phyloP scores from a whole-genome alignment of 2,113 vertebrate species.

The Petrocephalus zakoni region DNA sequence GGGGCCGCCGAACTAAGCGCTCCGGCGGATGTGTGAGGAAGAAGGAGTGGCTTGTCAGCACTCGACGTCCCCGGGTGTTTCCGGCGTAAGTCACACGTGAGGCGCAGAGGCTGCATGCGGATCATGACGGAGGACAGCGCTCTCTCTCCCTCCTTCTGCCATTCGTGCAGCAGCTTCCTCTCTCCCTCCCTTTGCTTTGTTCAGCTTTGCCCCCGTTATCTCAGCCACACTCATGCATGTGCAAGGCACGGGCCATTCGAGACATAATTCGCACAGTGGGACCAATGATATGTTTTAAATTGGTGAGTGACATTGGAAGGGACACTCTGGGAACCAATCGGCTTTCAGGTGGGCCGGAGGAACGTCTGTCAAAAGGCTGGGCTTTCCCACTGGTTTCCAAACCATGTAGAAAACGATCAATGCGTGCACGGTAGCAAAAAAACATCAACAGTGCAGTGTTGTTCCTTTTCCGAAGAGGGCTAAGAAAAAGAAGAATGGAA shows the following conservation, averaged over 20 bases:
- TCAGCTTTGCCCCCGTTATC: neutral
- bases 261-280: neutral
- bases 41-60: constrained; percentile 54
- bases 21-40: constrained; percentile 48
- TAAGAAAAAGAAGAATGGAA: neutral
- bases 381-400: neutral
- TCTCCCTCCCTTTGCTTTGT: neutral
- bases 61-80: constrained; percentile 55
- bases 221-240: neutral
- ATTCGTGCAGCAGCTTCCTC: neutral
- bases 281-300: neutral
- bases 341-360: neutral
- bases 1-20: constrained; percentile 52
- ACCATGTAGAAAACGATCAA: neutral
- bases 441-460: no score
- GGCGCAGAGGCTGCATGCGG: constrained; percentile 53
- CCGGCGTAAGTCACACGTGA: constrained; percentile 41
- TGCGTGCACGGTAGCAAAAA: neutral
- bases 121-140: constrained; percentile 46
- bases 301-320: neutral
- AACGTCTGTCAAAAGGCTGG: neutral
- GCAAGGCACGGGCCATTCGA: neutral
- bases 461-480: neutral
- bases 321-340: neutral
- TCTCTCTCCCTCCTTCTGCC: constrained; percentile 23